Evolutionary conservation across 2,888 invertebrate genomes (phyloP), one percentile per base, ranked within the genome.

Genomic region (Nomada goodeniana): DNA sequence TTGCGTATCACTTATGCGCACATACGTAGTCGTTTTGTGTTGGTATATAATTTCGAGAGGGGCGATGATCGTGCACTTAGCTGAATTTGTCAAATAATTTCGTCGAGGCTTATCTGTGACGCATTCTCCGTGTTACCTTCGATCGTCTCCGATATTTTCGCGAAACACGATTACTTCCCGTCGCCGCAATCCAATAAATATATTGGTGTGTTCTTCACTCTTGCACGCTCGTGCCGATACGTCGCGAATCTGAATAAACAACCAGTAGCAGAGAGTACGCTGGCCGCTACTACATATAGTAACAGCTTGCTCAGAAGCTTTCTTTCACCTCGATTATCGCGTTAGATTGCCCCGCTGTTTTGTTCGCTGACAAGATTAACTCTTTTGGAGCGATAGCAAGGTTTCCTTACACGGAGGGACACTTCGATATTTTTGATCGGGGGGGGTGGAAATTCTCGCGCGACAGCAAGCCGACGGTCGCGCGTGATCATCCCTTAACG

Each of bases 351-450:
- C n/a, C 18, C 36, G 67, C 7, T 13, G 61, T 61, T 29, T 60
- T 63, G 23, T 20, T 11, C 57, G 50, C 67, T 44, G 77, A 73
- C 68, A n/a, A 57, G 74, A 74, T 74, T 78, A 78, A 74, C 74
- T 36, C 15, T 20, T 36, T 18, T 13, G 20, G 29, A 13, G 26
- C 29, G 9, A n/a, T 47, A 10, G 9, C 36, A 53, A 55, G 76
- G 70, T 47, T 80, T 71, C 75, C 52, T 70, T 64, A 47, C 59
- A 23, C 36, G 1, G 59, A 65, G 47, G 15, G 47, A 57, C 74
- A 36, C 69, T 70, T 75, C 59, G 75, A 71, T 61, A 70, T 80
- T 76, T 76, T 65, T 29, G 36, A 76, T 76, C 70, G 26, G 2
- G 18, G 2, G 18, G 18, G 1, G 18, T 47, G 7, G 52, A 26